Evolutionary conservation across 2,797 vertebrate genomes (phyloP).

Genomic region (Neoniphon sammara): DNA sequence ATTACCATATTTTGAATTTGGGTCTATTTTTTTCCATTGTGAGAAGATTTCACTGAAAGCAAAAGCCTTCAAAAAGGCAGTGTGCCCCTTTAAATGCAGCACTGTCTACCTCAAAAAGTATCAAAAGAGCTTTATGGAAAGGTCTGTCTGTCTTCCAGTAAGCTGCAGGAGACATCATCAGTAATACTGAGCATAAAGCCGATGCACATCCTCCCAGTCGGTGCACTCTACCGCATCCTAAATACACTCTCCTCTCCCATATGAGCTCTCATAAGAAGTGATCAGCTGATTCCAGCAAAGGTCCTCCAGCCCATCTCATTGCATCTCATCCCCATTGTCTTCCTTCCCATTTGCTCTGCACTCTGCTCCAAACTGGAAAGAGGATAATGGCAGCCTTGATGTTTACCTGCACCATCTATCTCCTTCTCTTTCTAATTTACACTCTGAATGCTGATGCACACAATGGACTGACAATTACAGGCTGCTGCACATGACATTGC

Average conservation of each 20-base stretch:
- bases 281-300: constrained; percentile 58
- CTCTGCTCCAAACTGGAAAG: constrained; percentile 60
- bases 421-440: constrained; percentile 64
- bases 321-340: constrained; percentile 63
- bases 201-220: constrained; percentile 16
- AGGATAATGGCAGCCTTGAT: constrained; percentile 74
- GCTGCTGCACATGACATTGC: constrained; percentile 61
- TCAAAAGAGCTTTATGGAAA: background rate
- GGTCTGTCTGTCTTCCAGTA: background rate
- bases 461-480: constrained; percentile 72
- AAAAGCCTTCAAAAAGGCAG: background rate
- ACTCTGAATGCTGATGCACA: constrained; percentile 73
- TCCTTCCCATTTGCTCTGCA: constrained; percentile 62
- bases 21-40: background rate
- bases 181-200: constrained; percentile 4
- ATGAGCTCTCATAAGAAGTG: constrained; percentile 54
- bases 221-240: background rate
- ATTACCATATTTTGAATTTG: background rate
- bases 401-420: constrained; percentile 66
- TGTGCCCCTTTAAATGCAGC: no score
- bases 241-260: constrained; percentile 39
- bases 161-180: background rate
- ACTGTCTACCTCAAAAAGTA: background rate
- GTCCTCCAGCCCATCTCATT: constrained; percentile 28
- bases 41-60: background rate